These are phyloP conservation scores for Zaprionus kolodkinae DNA, from an alignment of 1,140 invertebrate genomes.

Conservation along the genomic window DNA sequence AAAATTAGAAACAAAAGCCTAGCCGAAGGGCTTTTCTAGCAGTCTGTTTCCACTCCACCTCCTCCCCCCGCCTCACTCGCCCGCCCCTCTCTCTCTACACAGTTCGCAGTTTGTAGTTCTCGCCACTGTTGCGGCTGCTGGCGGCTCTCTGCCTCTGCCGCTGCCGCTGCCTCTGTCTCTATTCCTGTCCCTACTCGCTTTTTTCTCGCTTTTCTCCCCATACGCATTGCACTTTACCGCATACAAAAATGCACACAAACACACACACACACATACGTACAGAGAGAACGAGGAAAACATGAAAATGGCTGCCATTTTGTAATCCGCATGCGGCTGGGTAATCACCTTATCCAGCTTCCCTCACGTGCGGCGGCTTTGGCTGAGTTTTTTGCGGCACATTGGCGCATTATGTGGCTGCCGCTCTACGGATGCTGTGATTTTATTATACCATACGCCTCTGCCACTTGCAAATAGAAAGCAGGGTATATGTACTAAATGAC, in stretches of 20 bases:
- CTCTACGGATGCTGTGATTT: conserved; percentile 66
- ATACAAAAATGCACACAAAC: conserved; percentile 38
- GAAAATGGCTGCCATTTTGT: conserved; percentile 80
- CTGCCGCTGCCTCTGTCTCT: too few species aligned
- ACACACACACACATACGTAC: conserved; percentile 28
- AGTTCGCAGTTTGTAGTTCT: conserved; percentile 18
- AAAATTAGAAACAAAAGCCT: conserved; percentile 79
- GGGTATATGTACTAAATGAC: not conserved
- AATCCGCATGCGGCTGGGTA: conserved; percentile 80
- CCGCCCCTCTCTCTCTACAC: not conserved
- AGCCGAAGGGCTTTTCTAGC: conserved; percentile 64
- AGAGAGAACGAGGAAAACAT: conserved; percentile 43
- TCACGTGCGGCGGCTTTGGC: conserved; percentile 66
- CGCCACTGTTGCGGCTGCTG: conserved; percentile 18
- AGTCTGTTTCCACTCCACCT: conserved; percentile 21
- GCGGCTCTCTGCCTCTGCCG: not conserved
- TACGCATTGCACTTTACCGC: conserved; percentile 72
- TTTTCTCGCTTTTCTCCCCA: conserved; percentile 16
- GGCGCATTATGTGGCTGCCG: conserved; percentile 72
- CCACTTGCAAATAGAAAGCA: not conserved
- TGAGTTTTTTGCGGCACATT: conserved; percentile 70
- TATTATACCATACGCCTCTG: conserved; percentile 29
- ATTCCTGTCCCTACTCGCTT: conserved; percentile 9
- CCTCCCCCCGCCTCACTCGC: not conserved
- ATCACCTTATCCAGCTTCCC: conserved; percentile 64